Base-by-base conservation (phyloP, 2,797 vertebrate genomes). In the Sebastes flavidus region DNA sequence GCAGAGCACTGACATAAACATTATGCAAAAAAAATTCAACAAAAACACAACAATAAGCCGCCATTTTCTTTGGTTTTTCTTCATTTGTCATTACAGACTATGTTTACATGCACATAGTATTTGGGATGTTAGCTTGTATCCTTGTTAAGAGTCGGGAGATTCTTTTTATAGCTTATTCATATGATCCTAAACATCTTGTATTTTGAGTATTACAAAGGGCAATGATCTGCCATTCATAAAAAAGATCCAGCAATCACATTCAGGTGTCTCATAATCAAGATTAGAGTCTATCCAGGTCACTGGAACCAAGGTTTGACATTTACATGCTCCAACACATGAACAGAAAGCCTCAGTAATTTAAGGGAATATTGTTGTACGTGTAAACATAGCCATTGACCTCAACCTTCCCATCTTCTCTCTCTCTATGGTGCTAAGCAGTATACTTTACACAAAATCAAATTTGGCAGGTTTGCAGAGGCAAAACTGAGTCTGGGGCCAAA, bases 401-500 rank as follows among this genome's bases (percentile, higher is more conserved):
- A 46, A 59, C 58, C 25, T 74, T 69, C 56, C 70, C 22, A 8
- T 42, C 25, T 14, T 56, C 12, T 60, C 32, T 1, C 32, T 81
- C 55, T 55, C 27, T 65, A 32, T 16, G n/a, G 16, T 66, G 13
- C 34, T 58, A 69, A 60, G 65, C 86, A 87, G 86, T 82, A 78
- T 66, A 74, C 82, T 81, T 89, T 74, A 81, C 25, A 77, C 24
- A 69, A 87, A 87, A 90, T 87, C 24, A 49, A 85, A 90, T 85
- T 80, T 1, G 80, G 82, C 84, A 65, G 29, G 25, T 86, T 80
- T 82, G 49, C 27, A 36, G 3, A 59, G 55, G 30, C 30, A 62
- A 34, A 0, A 77, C 30, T 58, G 54, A 34, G 4, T 52, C 52
- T 68, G 3, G 0, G 4, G 5, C 13, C 27, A 32, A 70, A 78